Conservation (phyloP, 2,797 vertebrate species). For the Limnodromus scolopaceus region DNA sequence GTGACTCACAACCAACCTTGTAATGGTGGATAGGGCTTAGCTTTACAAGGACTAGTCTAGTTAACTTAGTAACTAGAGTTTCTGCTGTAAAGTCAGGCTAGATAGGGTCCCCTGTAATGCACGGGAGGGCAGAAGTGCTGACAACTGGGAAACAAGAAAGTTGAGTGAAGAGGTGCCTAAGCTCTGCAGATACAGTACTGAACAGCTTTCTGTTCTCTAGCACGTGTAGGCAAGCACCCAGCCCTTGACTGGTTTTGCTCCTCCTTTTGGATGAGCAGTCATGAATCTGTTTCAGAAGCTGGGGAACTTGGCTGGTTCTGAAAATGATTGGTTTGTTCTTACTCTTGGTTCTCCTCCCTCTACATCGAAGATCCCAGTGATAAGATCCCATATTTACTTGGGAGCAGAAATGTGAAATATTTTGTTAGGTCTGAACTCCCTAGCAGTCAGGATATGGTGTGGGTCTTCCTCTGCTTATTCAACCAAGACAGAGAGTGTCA, state of each 20-base stretch:
- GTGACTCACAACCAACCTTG: neutral
- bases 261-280: neutral
- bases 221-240: neutral
- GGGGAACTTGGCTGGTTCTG: neutral
- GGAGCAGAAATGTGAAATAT: neutral
- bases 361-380: neutral
- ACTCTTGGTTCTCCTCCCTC: neutral
- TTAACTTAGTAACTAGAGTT: neutral
- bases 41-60: neutral
- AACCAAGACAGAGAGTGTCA: neutral
- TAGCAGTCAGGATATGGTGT: neutral
- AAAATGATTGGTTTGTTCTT: neutral
- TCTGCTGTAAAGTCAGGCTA: neutral
- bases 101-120: neutral
- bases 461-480: neutral
- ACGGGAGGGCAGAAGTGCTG: neutral
- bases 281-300: neutral
- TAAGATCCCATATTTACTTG: neutral
- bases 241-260: neutral
- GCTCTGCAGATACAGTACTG: neutral
- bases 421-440: neutral
- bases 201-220: neutral
- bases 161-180: neutral
- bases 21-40: neutral
- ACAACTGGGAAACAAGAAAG: neutral